Conservation (phyloP, 2,888 invertebrate species). For the Agrochola circellaris region DNA sequence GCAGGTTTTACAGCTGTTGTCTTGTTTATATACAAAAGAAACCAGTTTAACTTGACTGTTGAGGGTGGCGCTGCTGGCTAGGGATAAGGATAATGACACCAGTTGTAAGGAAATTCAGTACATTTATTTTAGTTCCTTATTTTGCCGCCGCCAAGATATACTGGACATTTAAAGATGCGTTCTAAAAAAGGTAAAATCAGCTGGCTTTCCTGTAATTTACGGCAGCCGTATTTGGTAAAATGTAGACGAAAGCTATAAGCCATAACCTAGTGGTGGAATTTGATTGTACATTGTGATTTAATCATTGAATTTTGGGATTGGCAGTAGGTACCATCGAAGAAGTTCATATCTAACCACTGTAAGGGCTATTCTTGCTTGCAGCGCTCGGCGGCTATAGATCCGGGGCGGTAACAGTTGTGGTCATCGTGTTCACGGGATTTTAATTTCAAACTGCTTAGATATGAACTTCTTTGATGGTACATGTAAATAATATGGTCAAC, state of each 20-base stretch:
- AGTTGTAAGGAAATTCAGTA: background rate
- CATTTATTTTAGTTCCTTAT: slow-evolving; percentile 3
- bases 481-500: background rate
- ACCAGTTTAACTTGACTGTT: background rate
- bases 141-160: slow-evolving; percentile 2
- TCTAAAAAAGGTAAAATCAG: slow-evolving; percentile 37
- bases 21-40: slow-evolving; percentile 29
- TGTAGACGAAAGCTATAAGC: background rate
- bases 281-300: background rate
- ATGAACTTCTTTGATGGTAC: no score
- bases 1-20: slow-evolving; percentile 65
- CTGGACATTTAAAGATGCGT: background rate
- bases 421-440: no score
- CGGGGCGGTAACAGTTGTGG: no score
- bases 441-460: no score
- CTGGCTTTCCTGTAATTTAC: slow-evolving; percentile 37
- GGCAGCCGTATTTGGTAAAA: background rate
- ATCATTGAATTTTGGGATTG: background rate
- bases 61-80: slow-evolving; percentile 16
- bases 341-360: no score
- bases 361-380: no score
- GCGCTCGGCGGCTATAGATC: no score
- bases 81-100: background rate
- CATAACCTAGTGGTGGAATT: background rate
- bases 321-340: no score